Base-by-base conservation (phyloP, 2,113 vertebrate species). In the Pteronura brasiliensis region DNA sequence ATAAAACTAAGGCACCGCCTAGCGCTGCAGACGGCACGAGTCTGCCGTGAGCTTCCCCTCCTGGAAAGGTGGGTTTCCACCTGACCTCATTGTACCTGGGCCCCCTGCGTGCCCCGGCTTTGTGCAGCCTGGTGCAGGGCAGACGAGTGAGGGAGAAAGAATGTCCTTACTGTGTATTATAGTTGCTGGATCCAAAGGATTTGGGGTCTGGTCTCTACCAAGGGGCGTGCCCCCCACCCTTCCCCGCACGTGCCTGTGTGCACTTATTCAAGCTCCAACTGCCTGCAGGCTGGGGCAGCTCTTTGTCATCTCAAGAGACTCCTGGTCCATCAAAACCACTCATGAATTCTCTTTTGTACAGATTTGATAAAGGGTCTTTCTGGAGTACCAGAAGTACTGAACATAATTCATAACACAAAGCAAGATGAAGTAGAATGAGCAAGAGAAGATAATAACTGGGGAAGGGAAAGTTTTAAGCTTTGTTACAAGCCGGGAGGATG, bases 311-410 rank as follows among this genome's bases (percentile, higher is more conserved):
- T 97, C 69, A 25, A 63, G 87, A 95, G 47, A 31, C 36, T 92
- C 74, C 83, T 31, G 20, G 89, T 76, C 7, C 20, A 59, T 97
- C 76, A 39, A 17, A 85, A 84, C 89, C 76, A 47, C 55, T 97
- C 80, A 59, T 5, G n/a, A 87, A 77, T 94, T 93, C 89, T 92
- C 92, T 95, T 93, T 67, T 84, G 86, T 67, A 9, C 61, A 71
- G 86, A 96, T 92, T 85, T 97, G 92, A 96, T 96, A 90, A 97
- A 97, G 97, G 89, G 93, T 96, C 89, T 96, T 93, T 93, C 92
- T 95, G 82, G 93, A 92, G 93, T 20, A 95, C 80, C 61, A 90
- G 92, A 97, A 93, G 89, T 84, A 88, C 83, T 42, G 87, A 93
- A 89, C 49, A 88, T 97, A 93, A 97, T 97, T 97, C 92, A 93